These are phyloP conservation scores for Trachelipus rathkii DNA, from an alignment of 1,140 invertebrate genomes.

Conservation along the genomic window DNA sequence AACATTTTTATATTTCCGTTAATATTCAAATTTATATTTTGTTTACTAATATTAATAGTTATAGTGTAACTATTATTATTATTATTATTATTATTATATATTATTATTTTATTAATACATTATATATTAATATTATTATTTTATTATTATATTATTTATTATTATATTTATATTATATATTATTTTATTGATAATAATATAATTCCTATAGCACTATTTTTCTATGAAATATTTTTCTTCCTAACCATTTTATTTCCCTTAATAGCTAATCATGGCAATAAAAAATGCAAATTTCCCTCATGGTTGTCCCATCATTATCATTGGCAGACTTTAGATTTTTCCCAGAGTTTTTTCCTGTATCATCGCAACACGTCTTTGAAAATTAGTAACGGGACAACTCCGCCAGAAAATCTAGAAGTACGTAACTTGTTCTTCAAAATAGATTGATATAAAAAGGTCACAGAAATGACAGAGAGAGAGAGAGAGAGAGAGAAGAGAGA, in stretches of 20 bases:
- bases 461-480: background rate
- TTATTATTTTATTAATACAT: no score
- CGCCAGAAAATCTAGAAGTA: slow-evolving; percentile 38
- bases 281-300: slow-evolving; percentile 63
- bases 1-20: no score
- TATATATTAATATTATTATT: no score
- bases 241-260: background rate
- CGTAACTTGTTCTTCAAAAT: background rate
- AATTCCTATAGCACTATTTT: no score
- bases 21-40: no score
- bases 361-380: slow-evolving; percentile 39
- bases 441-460: background rate
- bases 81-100: no score
- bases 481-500: slow-evolving; percentile 6
- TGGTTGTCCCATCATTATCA: slow-evolving; percentile 73
- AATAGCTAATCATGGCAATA: slow-evolving; percentile 30
- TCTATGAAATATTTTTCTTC: no score
- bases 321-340: slow-evolving; percentile 72
- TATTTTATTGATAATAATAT: no score
- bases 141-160: no score
- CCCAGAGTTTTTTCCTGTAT: slow-evolving; percentile 58
- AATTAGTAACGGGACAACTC: slow-evolving; percentile 37
- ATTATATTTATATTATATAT: no score
- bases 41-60: no score
- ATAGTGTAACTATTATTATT: no score